Evolutionary conservation across 2,888 invertebrate species (phyloP).

Genomic region (Scaptodrosophila latifasciaeformis): DNA sequence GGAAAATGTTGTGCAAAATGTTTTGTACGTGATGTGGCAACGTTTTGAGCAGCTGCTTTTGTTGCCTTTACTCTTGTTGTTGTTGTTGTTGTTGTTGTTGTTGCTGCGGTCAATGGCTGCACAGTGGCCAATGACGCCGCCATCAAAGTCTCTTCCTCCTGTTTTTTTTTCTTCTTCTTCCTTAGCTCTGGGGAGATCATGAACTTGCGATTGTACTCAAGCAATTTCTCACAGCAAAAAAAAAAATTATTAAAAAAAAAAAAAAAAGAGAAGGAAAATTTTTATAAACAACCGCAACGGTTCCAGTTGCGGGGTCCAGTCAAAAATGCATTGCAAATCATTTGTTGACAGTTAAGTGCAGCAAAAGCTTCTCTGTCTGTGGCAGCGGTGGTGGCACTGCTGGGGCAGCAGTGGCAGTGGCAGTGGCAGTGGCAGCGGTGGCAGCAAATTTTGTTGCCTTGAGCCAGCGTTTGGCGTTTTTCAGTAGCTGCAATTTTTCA

Average conservation of each 20-base stretch:
- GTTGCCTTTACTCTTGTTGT: slow-evolving; percentile 24
- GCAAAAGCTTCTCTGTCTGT: too few species aligned
- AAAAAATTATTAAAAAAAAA: slow-evolving; percentile 8
- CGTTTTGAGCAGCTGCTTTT: slow-evolving; percentile 18
- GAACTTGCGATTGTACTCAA: slow-evolving; percentile 52
- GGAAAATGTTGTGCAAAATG: slow-evolving; percentile 62
- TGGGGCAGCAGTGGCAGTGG: background rate
- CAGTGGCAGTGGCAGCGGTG: background rate
- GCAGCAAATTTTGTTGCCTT: slow-evolving; percentile 14
- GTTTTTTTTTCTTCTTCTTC: too few species aligned
- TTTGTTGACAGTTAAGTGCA: slow-evolving; percentile 38
- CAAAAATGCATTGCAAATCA: slow-evolving; percentile 19
- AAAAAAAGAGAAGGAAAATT: slow-evolving; percentile 3
- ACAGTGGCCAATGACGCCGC: slow-evolving; percentile 39
- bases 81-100: slow-evolving; percentile 17
- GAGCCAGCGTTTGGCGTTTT: slow-evolving; percentile 29
- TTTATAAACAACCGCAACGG: background rate
- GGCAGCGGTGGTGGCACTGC: background rate
- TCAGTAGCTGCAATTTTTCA: slow-evolving; percentile 62
- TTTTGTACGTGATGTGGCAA: slow-evolving; percentile 65
- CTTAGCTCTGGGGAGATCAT: slow-evolving; percentile 64
- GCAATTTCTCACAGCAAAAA: slow-evolving; percentile 26
- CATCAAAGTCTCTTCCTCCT: too few species aligned
- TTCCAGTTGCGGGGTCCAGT: background rate
- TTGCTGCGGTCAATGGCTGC: slow-evolving; percentile 49